Base-by-base conservation (phyloP, 1,140 invertebrate species). In the Camponotus vicinus region DNA sequence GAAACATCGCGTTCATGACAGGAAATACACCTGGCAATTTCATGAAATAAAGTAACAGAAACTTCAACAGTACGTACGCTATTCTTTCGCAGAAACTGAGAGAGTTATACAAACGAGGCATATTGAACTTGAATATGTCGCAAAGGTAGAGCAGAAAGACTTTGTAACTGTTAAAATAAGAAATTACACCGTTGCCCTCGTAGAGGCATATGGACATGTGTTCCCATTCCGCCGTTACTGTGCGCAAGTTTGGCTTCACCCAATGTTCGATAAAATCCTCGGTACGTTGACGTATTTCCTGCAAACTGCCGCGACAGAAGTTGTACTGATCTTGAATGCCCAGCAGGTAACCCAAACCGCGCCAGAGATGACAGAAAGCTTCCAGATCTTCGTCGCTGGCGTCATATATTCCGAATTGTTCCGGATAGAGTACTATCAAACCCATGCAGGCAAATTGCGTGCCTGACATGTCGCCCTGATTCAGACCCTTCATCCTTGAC, bases 391-490 rank as follows among this genome's bases (percentile, higher is more conserved):
- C 95, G 5, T 95, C 92, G 7, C 93, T 95, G 0, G 92, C 92
- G 15, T 95, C 64, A 34, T 95, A 92, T 2, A 98, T 94, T 0
- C 97, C 97, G 70, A 98, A 96, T 21, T 95, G 92, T 66, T 96
- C 91, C 0, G 97, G 96, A 42, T 96, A 96, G 6, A 97, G 88
- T 0, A 98, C 90, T 0, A 96, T 93, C 45, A 97, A 96, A 0
- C 98, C 97, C 87, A 98, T 96, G 92, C 98, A 98, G 0, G 97
- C 97, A 87, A 97, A 98, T 91, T 97, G 97, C 0, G 98, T 98
- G 1, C 97, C 86, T 0, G 96, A 96, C 96, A 99, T 96, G 86
- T 98, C 98, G 63, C 96, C 96, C 92, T 99, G 98, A 64, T 93
- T 93, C 1, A 96, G 91, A 1, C 96, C 96, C 94, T 59, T 95